Base-by-base conservation (phyloP, 2,113 vertebrate species). In the Pithys albifrons region DNA sequence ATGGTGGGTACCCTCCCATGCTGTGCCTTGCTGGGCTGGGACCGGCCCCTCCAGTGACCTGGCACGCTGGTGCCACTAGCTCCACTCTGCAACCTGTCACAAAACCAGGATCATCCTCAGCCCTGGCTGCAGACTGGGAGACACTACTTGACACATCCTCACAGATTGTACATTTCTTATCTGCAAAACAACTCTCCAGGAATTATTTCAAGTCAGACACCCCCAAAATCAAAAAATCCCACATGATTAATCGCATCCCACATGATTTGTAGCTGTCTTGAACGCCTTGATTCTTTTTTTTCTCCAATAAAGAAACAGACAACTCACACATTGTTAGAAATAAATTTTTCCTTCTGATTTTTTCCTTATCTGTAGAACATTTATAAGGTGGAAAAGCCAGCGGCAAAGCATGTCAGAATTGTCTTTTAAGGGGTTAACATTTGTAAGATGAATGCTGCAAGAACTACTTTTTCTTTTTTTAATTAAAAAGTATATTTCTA, bases 401-500 rank as follows among this genome's bases (percentile, higher is more conserved):
- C 43, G 85, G 94, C 95, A 95, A 95, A 92, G 61, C 69, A 78
- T 96, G 94, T 95, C 92, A 93, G 87, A 82, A 83, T 88, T 93
- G 91, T 94, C 94, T 96, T 84, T 64, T 71, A 96, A 95, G 94
- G 95, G 91, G 95, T 96, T 97, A 97, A 96, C 95, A 96, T 96
- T 91, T 97, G 96, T 97, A 97, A 96, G 95, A 96, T 87, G 89
- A 96, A 96, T 95, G 91, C 96, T 90, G 93, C 0, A 1, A 93
- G 91, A 97, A 91, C 41, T 91, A 43, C 74, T 54, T 73, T 81
- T 87, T 55, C 41, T 93, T 89, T 94, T 96, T 96, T 95, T 92
- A 95, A 97, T 96, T 96, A 96, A 97, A 97, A 97, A 97, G 91
- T 97, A 96, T 90, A 95, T 95, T 97, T 97, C 94, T 96, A 91